phyloP scores from a whole-genome alignment of 1,140 invertebrate species.

The Pseudomyrmex dendroicus region DNA sequence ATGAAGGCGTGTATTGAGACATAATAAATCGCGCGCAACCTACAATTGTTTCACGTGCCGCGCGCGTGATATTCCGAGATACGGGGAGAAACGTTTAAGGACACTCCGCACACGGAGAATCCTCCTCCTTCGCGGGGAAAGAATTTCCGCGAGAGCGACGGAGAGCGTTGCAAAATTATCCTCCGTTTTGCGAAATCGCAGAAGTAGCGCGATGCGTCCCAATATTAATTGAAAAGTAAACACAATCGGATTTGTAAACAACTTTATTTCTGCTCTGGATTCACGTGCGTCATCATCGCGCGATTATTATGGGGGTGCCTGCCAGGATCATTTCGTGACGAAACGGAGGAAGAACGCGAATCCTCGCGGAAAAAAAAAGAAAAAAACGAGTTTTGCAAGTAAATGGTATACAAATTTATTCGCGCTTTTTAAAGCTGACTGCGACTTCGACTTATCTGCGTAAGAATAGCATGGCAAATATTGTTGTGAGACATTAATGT shows the following conservation, averaged over 20 bases:
- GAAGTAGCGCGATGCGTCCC: background rate
- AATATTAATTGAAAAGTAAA: background rate
- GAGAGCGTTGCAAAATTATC: no score
- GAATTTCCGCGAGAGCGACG: no score
- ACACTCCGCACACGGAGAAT: background rate
- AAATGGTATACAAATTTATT: background rate
- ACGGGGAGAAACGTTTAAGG: background rate
- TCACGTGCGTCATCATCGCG: background rate
- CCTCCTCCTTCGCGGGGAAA: background rate
- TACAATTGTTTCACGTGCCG: conserved; percentile 48
- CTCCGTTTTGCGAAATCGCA: background rate
- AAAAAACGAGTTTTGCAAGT: background rate
- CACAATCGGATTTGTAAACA: conserved; percentile 9
- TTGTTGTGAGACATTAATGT: background rate
- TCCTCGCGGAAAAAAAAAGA: background rate
- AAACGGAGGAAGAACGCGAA: background rate
- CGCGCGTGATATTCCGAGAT: conserved; percentile 30
- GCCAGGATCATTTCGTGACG: background rate
- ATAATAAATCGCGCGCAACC: conserved; percentile 14
- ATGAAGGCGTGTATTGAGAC: background rate
- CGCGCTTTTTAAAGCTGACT: background rate
- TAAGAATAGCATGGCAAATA: background rate
- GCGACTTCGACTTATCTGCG: background rate
- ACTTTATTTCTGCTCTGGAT: conserved; percentile 3
- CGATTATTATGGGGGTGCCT: background rate